Base-by-base conservation (phyloP, 2,797 vertebrate genomes). In the Hylomyscus alleni region DNA sequence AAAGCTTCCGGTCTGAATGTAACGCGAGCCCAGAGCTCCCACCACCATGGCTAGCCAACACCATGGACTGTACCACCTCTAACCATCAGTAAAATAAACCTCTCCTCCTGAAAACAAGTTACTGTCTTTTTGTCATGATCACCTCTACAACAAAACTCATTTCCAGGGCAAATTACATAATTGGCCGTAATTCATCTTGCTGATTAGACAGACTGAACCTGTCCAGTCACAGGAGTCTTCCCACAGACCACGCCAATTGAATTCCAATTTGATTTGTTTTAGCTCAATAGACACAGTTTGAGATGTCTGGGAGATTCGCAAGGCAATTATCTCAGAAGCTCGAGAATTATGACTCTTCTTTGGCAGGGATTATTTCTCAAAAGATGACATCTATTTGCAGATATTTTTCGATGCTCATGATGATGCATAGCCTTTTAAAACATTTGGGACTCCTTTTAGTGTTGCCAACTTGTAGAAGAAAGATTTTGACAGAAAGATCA, bases 191-290 rank as follows among this genome's bases (percentile, higher is more conserved):
- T 91, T 93, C 56, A 62, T 93, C 84, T 90, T 91, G 62, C 44
- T 72, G 24, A 93, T 93, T 40, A 95, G 58, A 76, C 80, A 76
- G 85, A 82, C 12, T 93, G 50, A 96, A 87, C n/a, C 17, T 52
- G 0, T 44, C n/a, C 24, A 72, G 85, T 86, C 60, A 89, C 37
- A 81, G 20, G 22, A 95, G 93, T 86, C 89, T 81, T 76, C 73
- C 37, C 80, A 95, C 31, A 73, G 73, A 77, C 37, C 40, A 26
- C 52, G 83, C 88, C 37, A 84, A 90, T 1, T 75, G 72, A 73
- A 95, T 94, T 95, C 91, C 87, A 93, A 40, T 87, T 91, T 67
- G 69, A 96, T 89, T 34, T 93, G 78, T 44, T 96, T 97, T 92
- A 95, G 75, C 40, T 94, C 86, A 93, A 58, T 14, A 96, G 89